Evolutionary conservation across 2,113 vertebrate species (phyloP), one percentile per base, ranked within the genome.

Genomic region (Nothoprocta perdicaria): DNA sequence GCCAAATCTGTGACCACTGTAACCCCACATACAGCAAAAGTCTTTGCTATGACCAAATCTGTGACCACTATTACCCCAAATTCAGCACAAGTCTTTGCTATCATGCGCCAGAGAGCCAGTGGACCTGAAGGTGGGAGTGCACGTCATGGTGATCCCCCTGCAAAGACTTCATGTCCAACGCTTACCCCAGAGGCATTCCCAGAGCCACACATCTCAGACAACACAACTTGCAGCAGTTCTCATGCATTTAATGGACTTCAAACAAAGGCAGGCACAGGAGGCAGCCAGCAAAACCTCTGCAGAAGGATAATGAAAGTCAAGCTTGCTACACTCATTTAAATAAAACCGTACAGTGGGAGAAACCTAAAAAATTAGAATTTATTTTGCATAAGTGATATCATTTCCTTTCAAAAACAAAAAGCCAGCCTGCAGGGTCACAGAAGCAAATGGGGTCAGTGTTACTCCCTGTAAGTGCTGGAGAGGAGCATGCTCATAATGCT

Each of bases 321-420:
- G 41, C 17, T 67, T 85, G 53, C 35, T 75, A 69, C 10, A 48
- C 40, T 80, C 0, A 61, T 87, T 91, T 46, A 83, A 82, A 27
- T 84, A 65, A 26, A 12, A 40, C 6, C 4, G 19, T 48, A 72
- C 43, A 66, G 63, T 80, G 22, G 4, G 17, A 23, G 10, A 90
- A 92, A 17, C 41, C 84, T 89, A 74, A 89, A 80, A 81, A n/a
- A 31, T 31, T 22, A 52, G 67, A 57, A 57, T 71, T 90, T 92
- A 45, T 77, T 92, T 91, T 68, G 73, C 52, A 12, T 73, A 81
- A 75, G 53, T 86, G 88, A 62, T 83, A 89, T 63, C 2, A 78
- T 85, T 93, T 95, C 76, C 73, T 83, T 74, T 69, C 84, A 93
- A 71, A 86, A 89, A 73, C 61, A 95, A 92, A 94, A 86, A 75